A percentile compares a stretch with the other conserved stretches of the same genome.
These are phyloP conservation scores for Amblyteles armatorius DNA, from an alignment of 2,888 invertebrate species.

Conservation along the genomic window DNA sequence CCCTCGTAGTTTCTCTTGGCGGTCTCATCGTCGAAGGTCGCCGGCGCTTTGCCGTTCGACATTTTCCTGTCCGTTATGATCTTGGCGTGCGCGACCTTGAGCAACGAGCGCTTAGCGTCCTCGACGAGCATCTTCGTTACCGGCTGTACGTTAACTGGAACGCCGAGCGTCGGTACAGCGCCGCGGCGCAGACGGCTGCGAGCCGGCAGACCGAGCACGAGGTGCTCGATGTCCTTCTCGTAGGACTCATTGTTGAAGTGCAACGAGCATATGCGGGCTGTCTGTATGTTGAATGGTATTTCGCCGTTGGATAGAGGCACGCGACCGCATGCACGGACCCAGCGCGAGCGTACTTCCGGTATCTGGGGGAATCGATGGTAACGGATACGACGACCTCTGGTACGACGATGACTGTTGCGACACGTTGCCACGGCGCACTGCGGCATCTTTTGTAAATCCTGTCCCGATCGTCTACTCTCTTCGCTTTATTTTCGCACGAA, in stretches of 20 bases:
- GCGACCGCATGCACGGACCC: conserved; percentile 86
- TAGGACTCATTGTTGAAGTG: conserved; percentile 86
- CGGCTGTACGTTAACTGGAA: conserved; percentile 83
- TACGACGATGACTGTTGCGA: conserved; percentile 87
- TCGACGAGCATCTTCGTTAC: conserved; percentile 83
- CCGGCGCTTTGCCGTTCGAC: conserved; percentile 37
- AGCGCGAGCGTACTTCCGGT: conserved; percentile 85
- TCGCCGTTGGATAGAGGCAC: conserved; percentile 83
- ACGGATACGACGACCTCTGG: conserved; percentile 86
- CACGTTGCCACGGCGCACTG: conserved; percentile 87
- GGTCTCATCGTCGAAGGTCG: conserved; percentile 44
- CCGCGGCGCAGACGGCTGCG: conserved; percentile 86
- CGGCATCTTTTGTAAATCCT: conserved; percentile 84
- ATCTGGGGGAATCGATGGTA: conserved; percentile 87
- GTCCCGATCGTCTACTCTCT: background rate
- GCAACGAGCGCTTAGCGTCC: conserved; percentile 80
- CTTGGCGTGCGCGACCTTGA: conserved; percentile 80
- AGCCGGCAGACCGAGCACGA: conserved; percentile 86
- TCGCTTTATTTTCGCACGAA: background rate
- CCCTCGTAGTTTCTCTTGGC: conserved; percentile 23
- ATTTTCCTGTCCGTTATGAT: conserved; percentile 67
- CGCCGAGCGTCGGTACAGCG: conserved; percentile 85
- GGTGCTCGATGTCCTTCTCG: conserved; percentile 87
- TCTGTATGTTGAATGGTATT: conserved; percentile 85
- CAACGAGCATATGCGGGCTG: conserved; percentile 86